Conservation (phyloP, 1,140 invertebrate species). For the Subanguina moxae region DNA sequence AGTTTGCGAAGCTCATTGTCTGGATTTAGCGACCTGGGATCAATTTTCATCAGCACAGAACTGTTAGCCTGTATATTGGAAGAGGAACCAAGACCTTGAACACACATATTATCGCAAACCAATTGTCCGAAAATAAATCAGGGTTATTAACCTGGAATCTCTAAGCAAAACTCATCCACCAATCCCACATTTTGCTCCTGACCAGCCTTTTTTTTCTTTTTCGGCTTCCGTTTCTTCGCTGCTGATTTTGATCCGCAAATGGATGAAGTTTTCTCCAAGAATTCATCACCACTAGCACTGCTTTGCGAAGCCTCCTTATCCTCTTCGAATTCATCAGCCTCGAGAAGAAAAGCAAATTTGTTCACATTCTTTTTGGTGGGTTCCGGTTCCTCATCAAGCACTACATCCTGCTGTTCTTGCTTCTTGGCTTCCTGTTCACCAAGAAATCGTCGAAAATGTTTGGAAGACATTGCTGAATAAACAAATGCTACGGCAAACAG, state of each 20-base stretch:
- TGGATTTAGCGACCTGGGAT: slow-evolving; percentile 18
- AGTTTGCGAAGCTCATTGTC: slow-evolving; percentile 27
- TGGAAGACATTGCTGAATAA: slow-evolving; percentile 7
- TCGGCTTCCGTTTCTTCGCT: slow-evolving; percentile 18
- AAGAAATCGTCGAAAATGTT: slow-evolving; percentile 3
- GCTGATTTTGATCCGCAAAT: background rate
- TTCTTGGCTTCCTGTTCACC: background rate
- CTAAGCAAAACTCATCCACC: too few relatives aligned
- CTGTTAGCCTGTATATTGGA: too few relatives aligned
- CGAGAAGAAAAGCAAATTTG: slow-evolving; percentile 21
- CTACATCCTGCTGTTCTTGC: background rate
- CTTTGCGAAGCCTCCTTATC: slow-evolving; percentile 6
- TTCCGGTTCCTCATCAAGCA: background rate
- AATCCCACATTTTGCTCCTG: background rate
- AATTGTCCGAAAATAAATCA: too few relatives aligned
- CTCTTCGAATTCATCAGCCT: slow-evolving; percentile 5
- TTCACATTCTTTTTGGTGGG: slow-evolving; percentile 12
- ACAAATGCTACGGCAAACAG: too few relatives aligned
- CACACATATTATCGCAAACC: too few relatives aligned
- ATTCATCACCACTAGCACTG: background rate
- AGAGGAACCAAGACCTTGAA: too few relatives aligned
- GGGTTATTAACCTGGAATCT: too few relatives aligned
- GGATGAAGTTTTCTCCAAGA: slow-evolving; percentile 7
- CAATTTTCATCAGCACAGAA: slow-evolving; percentile 11
- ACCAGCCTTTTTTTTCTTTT: slow-evolving; percentile 17